Conservation (phyloP, 2,888 invertebrate genomes). For the Stictocephala bisonia region DNA sequence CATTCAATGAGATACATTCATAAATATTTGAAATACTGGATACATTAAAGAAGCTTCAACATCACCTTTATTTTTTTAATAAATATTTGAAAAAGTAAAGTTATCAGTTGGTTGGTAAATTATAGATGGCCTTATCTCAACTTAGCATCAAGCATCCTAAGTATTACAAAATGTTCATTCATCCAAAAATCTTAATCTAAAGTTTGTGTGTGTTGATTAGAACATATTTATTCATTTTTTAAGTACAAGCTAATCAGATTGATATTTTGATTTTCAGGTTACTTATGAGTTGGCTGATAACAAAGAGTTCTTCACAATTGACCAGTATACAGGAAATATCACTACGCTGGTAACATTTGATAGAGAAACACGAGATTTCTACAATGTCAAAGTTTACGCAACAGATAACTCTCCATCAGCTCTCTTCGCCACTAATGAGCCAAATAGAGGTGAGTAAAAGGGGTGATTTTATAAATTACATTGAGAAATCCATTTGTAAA, state of each 20-base stretch:
- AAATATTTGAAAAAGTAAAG: no score
- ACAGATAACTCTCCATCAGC: slow-evolving; percentile 91
- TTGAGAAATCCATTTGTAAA: no score
- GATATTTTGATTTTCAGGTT: slow-evolving; percentile 67
- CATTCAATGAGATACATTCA: no score
- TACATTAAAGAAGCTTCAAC: no score
- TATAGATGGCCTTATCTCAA: no score
- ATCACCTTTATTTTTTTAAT: no score
- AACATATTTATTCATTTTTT: not conserved
- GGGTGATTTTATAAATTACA: no score
- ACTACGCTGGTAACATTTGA: slow-evolving; percentile 86
- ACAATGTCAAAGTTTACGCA: slow-evolving; percentile 91
- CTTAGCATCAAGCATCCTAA: no score
- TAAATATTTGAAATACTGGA: no score
- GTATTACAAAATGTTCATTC: not conserved
- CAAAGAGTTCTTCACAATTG: slow-evolving; percentile 83
- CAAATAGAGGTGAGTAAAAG: slow-evolving; percentile 72
- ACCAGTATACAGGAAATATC: slow-evolving; percentile 87
- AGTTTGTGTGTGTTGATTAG: not conserved
- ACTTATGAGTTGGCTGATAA: slow-evolving; percentile 79
- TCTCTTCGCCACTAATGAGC: slow-evolving; percentile 72
- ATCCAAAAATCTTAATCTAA: not conserved
- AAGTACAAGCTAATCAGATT: not conserved
- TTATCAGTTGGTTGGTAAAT: no score
- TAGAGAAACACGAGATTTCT: slow-evolving; percentile 84